These are phyloP conservation scores for Dryomyza anilis DNA, from an alignment of 2,888 invertebrate genomes.

Conservation along the genomic window DNA sequence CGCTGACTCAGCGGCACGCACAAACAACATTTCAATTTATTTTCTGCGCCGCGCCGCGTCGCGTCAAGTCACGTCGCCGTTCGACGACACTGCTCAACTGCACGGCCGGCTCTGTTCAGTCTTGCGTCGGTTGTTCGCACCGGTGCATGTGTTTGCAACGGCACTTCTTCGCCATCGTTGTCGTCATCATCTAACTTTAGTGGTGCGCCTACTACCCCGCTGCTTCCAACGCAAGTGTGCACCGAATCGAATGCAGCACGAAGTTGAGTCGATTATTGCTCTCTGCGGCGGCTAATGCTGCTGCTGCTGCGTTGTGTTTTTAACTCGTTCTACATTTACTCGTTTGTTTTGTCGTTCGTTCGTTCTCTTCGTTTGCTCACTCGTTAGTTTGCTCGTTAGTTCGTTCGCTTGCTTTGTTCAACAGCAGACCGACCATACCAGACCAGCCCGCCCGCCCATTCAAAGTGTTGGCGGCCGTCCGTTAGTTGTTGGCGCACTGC, in stretches of 20 bases:
- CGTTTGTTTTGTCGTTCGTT: slow-evolving; percentile 12
- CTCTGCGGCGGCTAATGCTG: no score
- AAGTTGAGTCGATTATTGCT: no score
- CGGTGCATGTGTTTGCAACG: slow-evolving; percentile 4
- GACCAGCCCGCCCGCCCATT: slow-evolving; percentile 4
- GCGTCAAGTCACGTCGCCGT: no score
- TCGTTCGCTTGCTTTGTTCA: no score
- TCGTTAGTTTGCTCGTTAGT: slow-evolving; percentile 10
- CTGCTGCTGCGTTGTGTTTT: no score
- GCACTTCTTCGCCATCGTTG: slow-evolving; percentile 11
- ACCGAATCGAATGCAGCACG: no score
- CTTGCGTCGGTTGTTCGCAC: not conserved
- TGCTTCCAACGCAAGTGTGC: no score
- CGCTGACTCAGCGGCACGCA: no score
- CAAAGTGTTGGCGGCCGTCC: not conserved
- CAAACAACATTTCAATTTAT: no score
- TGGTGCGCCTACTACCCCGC: not conserved
- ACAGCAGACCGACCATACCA: not conserved
- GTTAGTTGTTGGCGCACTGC: slow-evolving; percentile 20
- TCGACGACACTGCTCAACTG: no score
- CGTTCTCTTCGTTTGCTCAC: slow-evolving; percentile 5
- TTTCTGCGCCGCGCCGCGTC: no score
- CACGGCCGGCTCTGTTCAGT: no score
- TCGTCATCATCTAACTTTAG: slow-evolving; percentile 14
- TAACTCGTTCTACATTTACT: not conserved